Base-by-base conservation (phyloP, 2,888 invertebrate genomes). In the Brachypalpus laphriformis region DNA sequence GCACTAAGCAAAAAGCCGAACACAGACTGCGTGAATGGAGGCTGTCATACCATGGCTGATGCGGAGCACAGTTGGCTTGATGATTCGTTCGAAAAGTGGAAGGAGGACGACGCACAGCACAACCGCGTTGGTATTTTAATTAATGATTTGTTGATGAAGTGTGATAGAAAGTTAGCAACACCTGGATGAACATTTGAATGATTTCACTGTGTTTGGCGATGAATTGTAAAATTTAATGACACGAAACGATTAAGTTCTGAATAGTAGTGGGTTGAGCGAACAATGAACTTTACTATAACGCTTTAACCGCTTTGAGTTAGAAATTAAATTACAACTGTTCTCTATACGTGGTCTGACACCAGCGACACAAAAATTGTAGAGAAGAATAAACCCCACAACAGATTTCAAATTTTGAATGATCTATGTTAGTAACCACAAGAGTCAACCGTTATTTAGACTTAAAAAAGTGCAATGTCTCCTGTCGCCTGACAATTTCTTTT, bases 101-200 rank as follows among this genome's bases (percentile, higher is more conserved):
- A n/a, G n/a, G n/a, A n/a, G n/a, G n/a, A n/a, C n/a, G n/a, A 28
- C 8, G 28, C 1, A 51, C n/a, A 54, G 6, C 6, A 11, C n/a
- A 22, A 37, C 7, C 34, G 20, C 31, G 14, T 45, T 74, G 34
- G 31, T 49, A 40, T 61, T 66, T 80, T 72, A 74, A 72, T 80
- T 72, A 68, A 74, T 61, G 34, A 71, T 63, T 51, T 61, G 51
- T 51, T 78, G 51, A 61, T 45, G 63, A 63, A 71, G 61, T 74
- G 68, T 61, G 45, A 68, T 61, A 42, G 68, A 74, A 40, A 61
- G 45, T 74, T 74, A 68, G 54, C 8, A 68, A 66, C 56, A 68
- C 68, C 59, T 74, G 61, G 47, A 22, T 81, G 45, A 54, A 37
- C 54, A 61, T 68, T 61, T 14, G 47, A 34, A 54, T 66, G 31